Evolutionary conservation across 2,888 invertebrate species (phyloP).

Genomic region (Brachyopa scutellaris): DNA sequence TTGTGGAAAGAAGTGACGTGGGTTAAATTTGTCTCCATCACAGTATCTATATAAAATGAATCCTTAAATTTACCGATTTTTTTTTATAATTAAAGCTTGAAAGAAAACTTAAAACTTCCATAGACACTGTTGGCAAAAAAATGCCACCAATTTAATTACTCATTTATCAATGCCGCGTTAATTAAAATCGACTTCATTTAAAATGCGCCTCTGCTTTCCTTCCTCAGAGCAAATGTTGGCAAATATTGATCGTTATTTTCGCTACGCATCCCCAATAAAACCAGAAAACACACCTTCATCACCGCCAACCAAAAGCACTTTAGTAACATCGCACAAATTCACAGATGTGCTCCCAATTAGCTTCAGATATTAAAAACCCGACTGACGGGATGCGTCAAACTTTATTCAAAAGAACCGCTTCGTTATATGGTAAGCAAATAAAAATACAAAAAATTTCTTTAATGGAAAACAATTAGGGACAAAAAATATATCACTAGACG

Average conservation of each 20-base stretch:
- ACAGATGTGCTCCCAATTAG: slow-evolving; percentile 33
- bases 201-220: not conserved
- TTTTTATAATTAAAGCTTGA: not conserved
- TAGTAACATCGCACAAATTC: slow-evolving; percentile 28
- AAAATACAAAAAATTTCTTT: slow-evolving; percentile 13
- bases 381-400: not conserved
- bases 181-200: slow-evolving; percentile 23
- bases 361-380: slow-evolving; percentile 4
- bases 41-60: not conserved
- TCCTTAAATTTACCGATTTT: not conserved
- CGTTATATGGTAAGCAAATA: slow-evolving; percentile 1
- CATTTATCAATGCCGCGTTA: slow-evolving; percentile 31
- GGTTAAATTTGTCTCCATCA: too few species aligned
- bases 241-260: slow-evolving; percentile 15
- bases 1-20: too few species aligned
- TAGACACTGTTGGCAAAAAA: not conserved
- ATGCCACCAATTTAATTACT: slow-evolving; percentile 14
- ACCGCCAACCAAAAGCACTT: slow-evolving; percentile 32
- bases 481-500: not conserved
- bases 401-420: slow-evolving; percentile 5
- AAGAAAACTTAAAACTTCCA: not conserved
- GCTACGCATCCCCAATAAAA: not conserved
- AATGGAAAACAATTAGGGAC: slow-evolving; percentile 24
- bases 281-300: not conserved
- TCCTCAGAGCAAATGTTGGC: not conserved